Evolutionary conservation across 2,113 vertebrate genomes (phyloP), one percentile per base, ranked within the genome.

Genomic region (Turnix velox): DNA sequence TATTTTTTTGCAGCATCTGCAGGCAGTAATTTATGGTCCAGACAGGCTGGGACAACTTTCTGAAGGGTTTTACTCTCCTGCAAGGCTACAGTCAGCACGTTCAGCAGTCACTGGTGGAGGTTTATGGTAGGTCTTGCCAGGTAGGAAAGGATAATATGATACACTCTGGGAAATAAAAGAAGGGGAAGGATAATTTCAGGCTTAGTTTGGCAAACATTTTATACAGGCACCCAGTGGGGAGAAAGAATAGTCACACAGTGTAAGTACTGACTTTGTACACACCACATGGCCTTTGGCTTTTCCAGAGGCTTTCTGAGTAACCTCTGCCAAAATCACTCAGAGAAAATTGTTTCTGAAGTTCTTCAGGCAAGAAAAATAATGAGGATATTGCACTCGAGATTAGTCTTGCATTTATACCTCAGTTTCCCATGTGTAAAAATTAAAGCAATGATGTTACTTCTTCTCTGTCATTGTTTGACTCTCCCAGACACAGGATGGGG

Each of bases 231-330:
- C 42, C 62, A 87, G 37, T 80, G 69, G 71, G 79, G 48, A 94
- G 49, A 54, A 67, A 86, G 65, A 54, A 37, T 20, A 93, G 66
- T 87, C 45, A 74, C 11, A 20, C 58, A 58, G 85, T 69, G 77
- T 80, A 93, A 92, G 76, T 79, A 86, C 43, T 69, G 79, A 8
- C 27, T 87, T 84, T 76, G 78, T 66, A 89, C 20, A 40, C 22
- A 79, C 84, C 17, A 22, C 55, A 81, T 92, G 77, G 76, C 86
- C 84, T 87, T 92, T 87, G 84, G 91, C 78, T 92, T 91, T 91
- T 93, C 87, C 39, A 85, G 55, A 85, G 84, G 84, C 59, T 85
- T 87, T 30, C 42, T 14, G 3, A 42, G 9, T 12, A 87, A 82
- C 42, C 63, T 73, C 51, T 75, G 52, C 84, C 54, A 91, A 91